Evolutionary conservation across 2,797 vertebrate genomes (phyloP), one percentile per base, ranked within the genome.

Genomic region (Adelosebastes latens): DNA sequence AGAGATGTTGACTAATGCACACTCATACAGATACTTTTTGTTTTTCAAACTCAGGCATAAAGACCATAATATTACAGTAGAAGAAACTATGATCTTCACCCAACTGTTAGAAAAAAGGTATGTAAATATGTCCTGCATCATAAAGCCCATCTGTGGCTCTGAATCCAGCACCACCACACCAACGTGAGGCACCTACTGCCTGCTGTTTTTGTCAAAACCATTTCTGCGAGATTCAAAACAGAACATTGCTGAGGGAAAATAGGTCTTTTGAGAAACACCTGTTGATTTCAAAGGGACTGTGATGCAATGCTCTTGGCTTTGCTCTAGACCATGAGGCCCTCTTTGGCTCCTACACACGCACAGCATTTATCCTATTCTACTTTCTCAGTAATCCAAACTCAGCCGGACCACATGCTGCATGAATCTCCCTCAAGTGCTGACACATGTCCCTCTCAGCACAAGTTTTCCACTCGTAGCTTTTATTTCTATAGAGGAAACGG

Each of bases 211-310:
- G 82, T 87, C 86, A 84, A 80, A 88, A 81, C 6, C 32, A 31
- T 79, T 93, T 68, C 78, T 72, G 75, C 24, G 25, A 85, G 89
- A 93, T 86, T 91, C 49, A 74, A 89, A 93, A 87, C 93, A 92
- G 90, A 92, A 82, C 88, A 63, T 81, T 77, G 62, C 83, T 77
- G 87, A 88, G 77, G 77, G 79, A 72, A 88, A 93, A 75, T 25
- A 34, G 72, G 80, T 77, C 79, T 90, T 92, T 91, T 81, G 75
- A 88, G 82, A 89, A 93, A 92, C 92, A 94, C 90, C 92, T 94
- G 93, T 94, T 94, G 84, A 91, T 92, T 93, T 93, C 87, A 92
- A 93, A 92, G 89, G 84, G 59, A 71, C 81, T 88, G 79, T 93
- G 92, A 93, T 93, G 93, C 90, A 95, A 91, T 89, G 69, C 62